A percentile compares a stretch with the other conserved stretches of the same genome.
Conservation (phyloP, 2,888 invertebrate genomes). For the Lycophotia porphyrea region DNA sequence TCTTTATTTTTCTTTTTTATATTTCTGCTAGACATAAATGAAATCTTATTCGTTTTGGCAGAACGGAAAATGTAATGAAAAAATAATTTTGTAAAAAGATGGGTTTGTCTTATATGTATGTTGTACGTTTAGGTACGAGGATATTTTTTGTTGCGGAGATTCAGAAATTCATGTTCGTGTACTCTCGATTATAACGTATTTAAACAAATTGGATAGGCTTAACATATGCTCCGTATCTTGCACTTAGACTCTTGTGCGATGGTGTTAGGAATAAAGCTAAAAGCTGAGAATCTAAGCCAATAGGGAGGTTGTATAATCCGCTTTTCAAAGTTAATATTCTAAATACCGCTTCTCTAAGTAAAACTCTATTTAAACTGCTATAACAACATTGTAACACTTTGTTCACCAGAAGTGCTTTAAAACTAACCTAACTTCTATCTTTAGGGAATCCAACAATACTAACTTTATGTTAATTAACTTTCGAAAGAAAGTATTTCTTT, state of each 20-base stretch:
- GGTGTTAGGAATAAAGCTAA: not conserved
- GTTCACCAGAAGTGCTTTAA: not conserved
- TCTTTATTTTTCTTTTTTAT: constrained; percentile 26
- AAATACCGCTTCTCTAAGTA: not conserved
- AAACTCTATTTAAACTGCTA: not conserved
- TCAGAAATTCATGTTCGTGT: not conserved
- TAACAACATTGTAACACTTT: constrained; percentile 1
- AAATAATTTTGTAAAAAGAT: constrained; percentile 13
- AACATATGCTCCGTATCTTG: not conserved
- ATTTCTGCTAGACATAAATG: constrained; percentile 7
- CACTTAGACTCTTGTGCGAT: not conserved
- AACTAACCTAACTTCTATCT: constrained; percentile 8
- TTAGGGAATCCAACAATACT: constrained; percentile 8
- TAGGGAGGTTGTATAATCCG: not conserved
- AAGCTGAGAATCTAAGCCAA: not conserved
- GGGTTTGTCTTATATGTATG: constrained; percentile 9
- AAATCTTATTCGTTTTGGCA: constrained; percentile 20
- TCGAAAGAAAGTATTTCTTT: constrained; percentile 4
- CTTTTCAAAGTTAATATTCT: not conserved
- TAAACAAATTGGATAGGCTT: not conserved
- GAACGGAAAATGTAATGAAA: constrained; percentile 29
- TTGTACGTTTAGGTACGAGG: not conserved
- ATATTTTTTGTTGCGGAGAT: not conserved
- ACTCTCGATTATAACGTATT: not conserved
- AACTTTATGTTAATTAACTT: constrained; percentile 12